Conservation (phyloP, 2,113 vertebrate genomes). For the Pteronura brasiliensis region DNA sequence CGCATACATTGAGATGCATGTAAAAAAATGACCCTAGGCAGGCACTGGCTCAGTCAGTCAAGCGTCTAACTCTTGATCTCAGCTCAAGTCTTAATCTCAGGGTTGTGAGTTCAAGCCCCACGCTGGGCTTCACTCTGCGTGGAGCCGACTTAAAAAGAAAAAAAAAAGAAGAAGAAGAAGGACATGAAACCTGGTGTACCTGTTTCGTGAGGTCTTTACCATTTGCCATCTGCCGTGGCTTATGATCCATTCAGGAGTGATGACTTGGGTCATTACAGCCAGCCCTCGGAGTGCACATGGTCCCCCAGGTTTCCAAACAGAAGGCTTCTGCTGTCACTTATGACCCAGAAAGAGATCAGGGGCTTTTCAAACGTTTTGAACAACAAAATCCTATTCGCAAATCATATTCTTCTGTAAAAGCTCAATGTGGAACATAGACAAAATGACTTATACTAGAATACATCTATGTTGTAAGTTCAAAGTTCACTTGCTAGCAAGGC, state of each 20-base stretch:
- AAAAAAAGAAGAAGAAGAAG: too few relatives aligned
- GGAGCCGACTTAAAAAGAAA: not conserved
- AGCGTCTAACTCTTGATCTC: too few relatives aligned
- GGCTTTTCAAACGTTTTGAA: not conserved
- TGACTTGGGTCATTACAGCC: not conserved
- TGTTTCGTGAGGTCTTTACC: not conserved
- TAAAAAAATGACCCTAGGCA: not conserved
- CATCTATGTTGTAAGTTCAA: not conserved
- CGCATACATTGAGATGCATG: not conserved
- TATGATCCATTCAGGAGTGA: not conserved
- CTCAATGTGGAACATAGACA: not conserved
- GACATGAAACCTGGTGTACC: not conserved
- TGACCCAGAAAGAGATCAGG: not conserved
- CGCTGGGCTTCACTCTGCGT: not conserved
- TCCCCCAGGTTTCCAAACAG: not conserved
- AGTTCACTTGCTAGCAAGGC: too few relatives aligned
- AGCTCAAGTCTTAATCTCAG: too few relatives aligned
- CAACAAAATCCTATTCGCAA: not conserved
- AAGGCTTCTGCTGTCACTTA: not conserved
- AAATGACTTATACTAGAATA: not conserved
- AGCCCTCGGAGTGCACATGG: fast-evolving
- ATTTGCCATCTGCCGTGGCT: not conserved
- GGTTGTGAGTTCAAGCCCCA: too few relatives aligned
- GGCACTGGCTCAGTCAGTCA: too few relatives aligned
- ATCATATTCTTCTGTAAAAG: not conserved